phyloP scores from a whole-genome alignment of 2,888 invertebrate genomes.

The Esperia sulphurella region DNA sequence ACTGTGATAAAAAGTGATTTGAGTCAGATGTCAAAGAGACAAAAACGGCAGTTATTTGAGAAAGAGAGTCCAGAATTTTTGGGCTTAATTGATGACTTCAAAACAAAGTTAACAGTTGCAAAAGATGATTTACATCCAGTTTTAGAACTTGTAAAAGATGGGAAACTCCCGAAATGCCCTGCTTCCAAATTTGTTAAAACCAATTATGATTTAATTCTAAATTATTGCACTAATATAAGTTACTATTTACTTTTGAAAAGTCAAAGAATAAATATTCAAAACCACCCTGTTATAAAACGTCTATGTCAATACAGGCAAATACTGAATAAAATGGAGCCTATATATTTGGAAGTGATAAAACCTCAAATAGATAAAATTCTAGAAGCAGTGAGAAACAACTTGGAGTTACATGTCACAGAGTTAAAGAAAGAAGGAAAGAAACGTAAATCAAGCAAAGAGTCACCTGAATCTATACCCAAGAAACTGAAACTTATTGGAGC shows the following conservation, averaged over 20 bases:
- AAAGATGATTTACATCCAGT: constrained; percentile 84
- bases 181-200: constrained; percentile 85
- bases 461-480: constrained; percentile 44
- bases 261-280: constrained; percentile 83
- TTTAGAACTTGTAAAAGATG: constrained; percentile 80
- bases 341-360: constrained; percentile 83
- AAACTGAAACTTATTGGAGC: constrained; percentile 62
- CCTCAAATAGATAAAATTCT: constrained; percentile 84
- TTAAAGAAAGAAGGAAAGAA: constrained; percentile 38
- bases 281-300: constrained; percentile 94
- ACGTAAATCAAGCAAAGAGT: constrained; percentile 44
- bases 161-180: constrained; percentile 81
- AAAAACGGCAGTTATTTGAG: constrained; percentile 87
- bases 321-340: constrained; percentile 84
- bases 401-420: constrained; percentile 45
- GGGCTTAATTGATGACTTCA: constrained; percentile 88
- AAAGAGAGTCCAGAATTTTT: constrained; percentile 94
- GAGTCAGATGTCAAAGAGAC: constrained; percentile 84
- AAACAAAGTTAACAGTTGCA: constrained; percentile 83
- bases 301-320: constrained; percentile 89
- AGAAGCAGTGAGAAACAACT: constrained; percentile 68
- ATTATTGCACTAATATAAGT: constrained; percentile 91
- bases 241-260: constrained; percentile 93
- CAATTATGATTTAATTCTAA: constrained; percentile 84
- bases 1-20: constrained; percentile 87